Percentiles rank a stretch among this genome's conserved stretches.
phyloP scores from a whole-genome alignment of 2,113 vertebrate species.

The Ailurus styani region DNA sequence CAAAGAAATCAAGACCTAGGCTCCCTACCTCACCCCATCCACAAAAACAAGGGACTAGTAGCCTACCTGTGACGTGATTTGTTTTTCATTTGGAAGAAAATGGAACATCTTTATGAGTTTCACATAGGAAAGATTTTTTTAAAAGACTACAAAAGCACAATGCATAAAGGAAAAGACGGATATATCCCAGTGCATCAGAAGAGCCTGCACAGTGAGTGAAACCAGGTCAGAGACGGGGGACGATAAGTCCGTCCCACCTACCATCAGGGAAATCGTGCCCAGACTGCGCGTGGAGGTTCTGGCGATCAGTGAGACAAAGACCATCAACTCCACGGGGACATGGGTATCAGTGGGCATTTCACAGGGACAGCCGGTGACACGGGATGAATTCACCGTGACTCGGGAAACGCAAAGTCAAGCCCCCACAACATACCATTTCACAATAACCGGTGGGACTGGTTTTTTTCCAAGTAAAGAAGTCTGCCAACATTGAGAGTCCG shows the following conservation, averaged over 20 bases:
- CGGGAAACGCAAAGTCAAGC: not conserved
- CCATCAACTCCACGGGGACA: accelerated
- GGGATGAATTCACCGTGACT: no score
- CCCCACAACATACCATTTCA: not conserved
- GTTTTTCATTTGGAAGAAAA: not conserved
- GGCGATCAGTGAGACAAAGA: not conserved
- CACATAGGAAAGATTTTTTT: not conserved
- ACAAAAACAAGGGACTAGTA: not conserved
- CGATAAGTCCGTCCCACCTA: not conserved
- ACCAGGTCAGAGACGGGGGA: not conserved
- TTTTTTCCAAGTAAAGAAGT: not conserved
- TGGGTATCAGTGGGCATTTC: not conserved
- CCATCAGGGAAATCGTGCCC: not conserved
- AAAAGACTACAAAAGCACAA: not conserved
- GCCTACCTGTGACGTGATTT: not conserved
- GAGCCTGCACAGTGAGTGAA: accelerated
- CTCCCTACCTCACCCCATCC: not conserved
- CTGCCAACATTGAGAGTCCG: no score
- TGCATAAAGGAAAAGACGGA: not conserved
- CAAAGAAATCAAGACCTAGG: not conserved
- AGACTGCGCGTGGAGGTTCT: not conserved
- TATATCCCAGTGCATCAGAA: not conserved
- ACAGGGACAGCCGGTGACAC: not conserved
- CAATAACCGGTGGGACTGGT: no score
- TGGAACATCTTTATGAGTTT: not conserved